Base-by-base conservation (phyloP, 2,113 vertebrate genomes). In the Origma solitaria region DNA sequence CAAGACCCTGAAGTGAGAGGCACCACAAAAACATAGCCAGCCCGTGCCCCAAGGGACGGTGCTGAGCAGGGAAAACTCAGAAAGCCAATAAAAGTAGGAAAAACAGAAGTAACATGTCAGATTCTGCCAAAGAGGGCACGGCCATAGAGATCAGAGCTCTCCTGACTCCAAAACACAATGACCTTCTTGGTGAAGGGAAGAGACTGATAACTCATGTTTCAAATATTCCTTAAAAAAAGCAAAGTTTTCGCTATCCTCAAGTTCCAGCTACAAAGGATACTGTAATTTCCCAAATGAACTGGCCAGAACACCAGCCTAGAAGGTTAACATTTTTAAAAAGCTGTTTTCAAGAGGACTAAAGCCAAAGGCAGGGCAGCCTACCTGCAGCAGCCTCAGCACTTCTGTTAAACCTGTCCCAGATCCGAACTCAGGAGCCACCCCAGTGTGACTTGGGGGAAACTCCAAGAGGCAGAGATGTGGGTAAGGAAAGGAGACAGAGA, bases 31-130 rank as follows among this genome's bases (percentile, higher is more conserved):
- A 45, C 11, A 50, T 45, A 65, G 27, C 18, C 53, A 65, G 66
- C 44, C 40, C 1, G 0, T 37, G 78, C 68, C 83, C 18, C 1
- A 23, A 15, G 71, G 71, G 31, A 57, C 16, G n/a, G 51, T 30
- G 44, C 51, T 57, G 18, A 53, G 76, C 60, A n/a, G 49, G 61
- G 17, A n/a, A 12, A 82, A 4, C 31, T 40, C 42, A 73, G 50
- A 31, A 57, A 20, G 62, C 11, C 72, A 68, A 42, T 7, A 15
- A n/a, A 45, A 17, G 37, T 0, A 2, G 35, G 35, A 64, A 8
- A 70, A 69, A 0, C n/a, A 28, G 27, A 56, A 33, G 24, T 2
- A 10, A 45, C 0, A 1, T 1, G 23, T 4, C 56, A 42, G 42
- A 38, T 14, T 28, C 35, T 25, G 44, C 13, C 64, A 28, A n/a